A percentile compares a stretch with the other conserved stretches of the same genome.
These are phyloP conservation scores for Felis chaus DNA, from an alignment of 2,113 vertebrate species.

Conservation along the genomic window DNA sequence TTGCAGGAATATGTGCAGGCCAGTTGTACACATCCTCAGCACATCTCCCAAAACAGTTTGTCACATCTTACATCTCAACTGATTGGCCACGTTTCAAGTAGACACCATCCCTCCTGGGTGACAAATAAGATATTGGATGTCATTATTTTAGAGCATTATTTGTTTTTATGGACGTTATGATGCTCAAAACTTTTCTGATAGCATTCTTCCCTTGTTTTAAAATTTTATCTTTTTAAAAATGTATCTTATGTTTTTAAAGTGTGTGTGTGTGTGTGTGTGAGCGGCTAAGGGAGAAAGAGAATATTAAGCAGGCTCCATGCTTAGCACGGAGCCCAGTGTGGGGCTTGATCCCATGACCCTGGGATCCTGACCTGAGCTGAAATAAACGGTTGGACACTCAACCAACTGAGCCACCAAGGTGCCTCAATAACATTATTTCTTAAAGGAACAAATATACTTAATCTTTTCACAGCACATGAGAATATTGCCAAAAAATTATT, in stretches of 20 bases:
- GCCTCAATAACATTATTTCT: background rate
- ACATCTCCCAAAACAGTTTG: background rate
- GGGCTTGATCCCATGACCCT: no score
- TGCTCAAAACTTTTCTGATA: background rate
- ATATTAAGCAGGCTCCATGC: no score
- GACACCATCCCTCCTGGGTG: background rate
- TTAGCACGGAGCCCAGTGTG: no score
- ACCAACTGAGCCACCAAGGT: no score
- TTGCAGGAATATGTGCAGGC: no score
- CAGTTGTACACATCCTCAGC: background rate
- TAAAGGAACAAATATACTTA: background rate
- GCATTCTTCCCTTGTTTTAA: no score
- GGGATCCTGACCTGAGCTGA: no score
- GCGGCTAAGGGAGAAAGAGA: no score
- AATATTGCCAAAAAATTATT: background rate
- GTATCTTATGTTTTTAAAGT: no score
- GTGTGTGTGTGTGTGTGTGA: no score
- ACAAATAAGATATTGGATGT: background rate
- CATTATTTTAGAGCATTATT: background rate
- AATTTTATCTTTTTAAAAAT: no score
- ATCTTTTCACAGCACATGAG: background rate
- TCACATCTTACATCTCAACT: background rate
- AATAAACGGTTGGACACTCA: no score
- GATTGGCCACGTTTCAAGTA: background rate
- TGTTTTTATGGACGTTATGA: background rate